Evolutionary conservation across 2,113 vertebrate genomes (phyloP).

Genomic region (Pagrus major): DNA sequence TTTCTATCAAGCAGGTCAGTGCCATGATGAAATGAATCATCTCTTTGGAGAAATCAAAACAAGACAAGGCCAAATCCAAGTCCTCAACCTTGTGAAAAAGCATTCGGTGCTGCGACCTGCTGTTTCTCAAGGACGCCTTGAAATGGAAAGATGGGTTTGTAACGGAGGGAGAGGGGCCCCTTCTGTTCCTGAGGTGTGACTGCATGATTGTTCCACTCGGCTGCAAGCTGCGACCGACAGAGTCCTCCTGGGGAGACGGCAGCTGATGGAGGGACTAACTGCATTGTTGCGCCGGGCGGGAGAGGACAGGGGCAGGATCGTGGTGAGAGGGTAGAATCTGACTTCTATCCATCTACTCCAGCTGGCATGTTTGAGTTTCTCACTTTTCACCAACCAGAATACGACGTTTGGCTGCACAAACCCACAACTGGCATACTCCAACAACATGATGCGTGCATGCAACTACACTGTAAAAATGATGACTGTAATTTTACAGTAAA

Average conservation of each 20-base stretch:
- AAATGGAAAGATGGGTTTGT: conserved; percentile 25
- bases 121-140: conserved; percentile 46
- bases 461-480: too few species aligned
- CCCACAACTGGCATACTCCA: neutral
- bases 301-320: neutral
- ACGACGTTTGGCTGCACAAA: neutral
- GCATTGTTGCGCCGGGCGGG: conserved; percentile 26
- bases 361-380: neutral
- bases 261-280: conserved; percentile 53
- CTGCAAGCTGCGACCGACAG: conserved; percentile 61
- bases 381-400: neutral
- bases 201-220: conserved; percentile 67
- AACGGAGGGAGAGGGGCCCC: conserved; percentile 30
- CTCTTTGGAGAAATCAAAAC: conserved; percentile 2
- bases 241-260: conserved; percentile 56
- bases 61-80: conserved; percentile 23
- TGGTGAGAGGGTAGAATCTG: neutral
- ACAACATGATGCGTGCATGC: neutral
- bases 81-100: conserved; percentile 29
- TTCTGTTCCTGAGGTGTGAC: conserved; percentile 69
- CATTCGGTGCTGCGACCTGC: conserved; percentile 37
- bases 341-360: neutral
- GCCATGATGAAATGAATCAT: neutral
- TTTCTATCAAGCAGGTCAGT: neutral
- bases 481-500: too few species aligned